A percentile compares a stretch with the other conserved stretches of the same genome.
Evolutionary conservation across 2,797 vertebrate genomes (phyloP).

Genomic region (Ceryle rudis): DNA sequence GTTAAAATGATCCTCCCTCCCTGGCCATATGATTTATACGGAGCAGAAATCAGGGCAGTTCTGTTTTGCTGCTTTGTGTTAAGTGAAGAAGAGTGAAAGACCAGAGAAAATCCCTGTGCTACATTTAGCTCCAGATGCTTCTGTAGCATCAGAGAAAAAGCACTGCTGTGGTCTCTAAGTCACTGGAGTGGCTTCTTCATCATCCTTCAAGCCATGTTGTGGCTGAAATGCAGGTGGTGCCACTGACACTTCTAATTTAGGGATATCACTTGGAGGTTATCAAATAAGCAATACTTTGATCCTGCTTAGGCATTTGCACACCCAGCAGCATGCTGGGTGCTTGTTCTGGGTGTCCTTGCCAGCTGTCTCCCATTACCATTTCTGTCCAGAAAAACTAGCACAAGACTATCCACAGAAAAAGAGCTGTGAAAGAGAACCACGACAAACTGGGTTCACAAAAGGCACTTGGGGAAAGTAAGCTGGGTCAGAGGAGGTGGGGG

Average conservation of each 20-base stretch:
- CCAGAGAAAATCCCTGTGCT: not conserved
- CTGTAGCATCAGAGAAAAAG: not conserved
- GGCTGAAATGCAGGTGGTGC: not conserved
- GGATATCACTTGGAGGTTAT: not conserved
- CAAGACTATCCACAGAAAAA: not conserved
- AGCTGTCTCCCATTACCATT: not conserved
- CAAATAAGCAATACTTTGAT: not conserved
- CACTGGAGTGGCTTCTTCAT: not conserved
- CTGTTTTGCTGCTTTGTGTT: not conserved
- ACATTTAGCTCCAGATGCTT: not conserved
- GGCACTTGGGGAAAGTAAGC: not conserved
- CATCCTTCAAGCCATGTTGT: not conserved
- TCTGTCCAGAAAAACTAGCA: not conserved
- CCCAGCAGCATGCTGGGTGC: not conserved
- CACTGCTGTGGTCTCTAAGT: not conserved
- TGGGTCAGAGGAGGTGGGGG: not conserved
- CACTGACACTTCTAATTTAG: not conserved
- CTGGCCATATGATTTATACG: not conserved
- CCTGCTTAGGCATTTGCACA: not conserved
- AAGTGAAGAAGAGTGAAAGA: not conserved
- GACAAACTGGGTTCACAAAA: not conserved
- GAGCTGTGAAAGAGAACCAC: not conserved
- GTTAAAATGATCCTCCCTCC: not conserved
- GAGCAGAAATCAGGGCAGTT: constrained; percentile 39
- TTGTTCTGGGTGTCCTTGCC: not conserved